Conservation (phyloP, 2,888 invertebrate genomes). For the Herminia tarsipennalis region DNA sequence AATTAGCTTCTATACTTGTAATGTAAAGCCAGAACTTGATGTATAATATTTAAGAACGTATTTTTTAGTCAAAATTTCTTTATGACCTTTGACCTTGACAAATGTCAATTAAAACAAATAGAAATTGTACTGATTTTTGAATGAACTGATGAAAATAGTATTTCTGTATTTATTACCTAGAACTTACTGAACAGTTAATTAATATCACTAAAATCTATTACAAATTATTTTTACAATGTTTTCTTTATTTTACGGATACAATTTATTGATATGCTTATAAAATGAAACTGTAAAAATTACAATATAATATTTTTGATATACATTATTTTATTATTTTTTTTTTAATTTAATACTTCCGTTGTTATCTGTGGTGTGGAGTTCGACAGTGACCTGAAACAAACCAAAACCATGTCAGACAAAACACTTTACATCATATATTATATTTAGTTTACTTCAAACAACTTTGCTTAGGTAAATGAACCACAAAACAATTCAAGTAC, state of each 20-base stretch:
- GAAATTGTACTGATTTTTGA: neutral
- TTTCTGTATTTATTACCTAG: neutral
- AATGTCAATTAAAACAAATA: neutral
- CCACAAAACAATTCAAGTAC: no score
- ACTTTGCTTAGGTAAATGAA: no score
- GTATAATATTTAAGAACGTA: no score
- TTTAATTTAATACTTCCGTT: constrained; percentile 41
- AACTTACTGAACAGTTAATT: constrained; percentile 3
- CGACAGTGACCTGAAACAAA: constrained; percentile 77
- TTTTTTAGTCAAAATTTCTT: no score
- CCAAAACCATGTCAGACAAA: no score
- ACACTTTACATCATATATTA: neutral
- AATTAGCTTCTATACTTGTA: no score
- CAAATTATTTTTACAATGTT: constrained; percentile 16
- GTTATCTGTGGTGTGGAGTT: constrained; percentile 80
- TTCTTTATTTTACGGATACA: constrained; percentile 15
- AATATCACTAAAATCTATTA: constrained; percentile 2
- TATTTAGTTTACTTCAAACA: no score
- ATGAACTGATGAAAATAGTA: neutral
- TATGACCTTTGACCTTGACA: no score
- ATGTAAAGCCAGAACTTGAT: no score
- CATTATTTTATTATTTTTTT: constrained; percentile 16
- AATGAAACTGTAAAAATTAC: constrained; percentile 37
- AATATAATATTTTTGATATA: constrained; percentile 29
- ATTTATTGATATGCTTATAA: constrained; percentile 54